Evolutionary conservation across 2,797 vertebrate species (phyloP).

Genomic region (Eospalax fontanierii): DNA sequence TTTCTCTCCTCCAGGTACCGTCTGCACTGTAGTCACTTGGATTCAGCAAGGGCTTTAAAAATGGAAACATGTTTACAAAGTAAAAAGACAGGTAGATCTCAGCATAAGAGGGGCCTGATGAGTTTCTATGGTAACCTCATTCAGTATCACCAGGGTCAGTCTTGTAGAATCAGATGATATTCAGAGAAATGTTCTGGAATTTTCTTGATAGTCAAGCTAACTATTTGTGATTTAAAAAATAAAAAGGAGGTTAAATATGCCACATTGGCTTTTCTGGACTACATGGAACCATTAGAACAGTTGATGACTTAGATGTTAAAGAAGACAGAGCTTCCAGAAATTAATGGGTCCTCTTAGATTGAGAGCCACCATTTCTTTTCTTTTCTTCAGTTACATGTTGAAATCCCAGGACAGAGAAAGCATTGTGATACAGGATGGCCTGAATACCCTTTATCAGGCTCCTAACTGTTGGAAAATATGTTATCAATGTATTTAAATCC

Average conservation of each 20-base stretch:
- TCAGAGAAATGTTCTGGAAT: conserved; percentile 68
- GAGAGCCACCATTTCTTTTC: background rate
- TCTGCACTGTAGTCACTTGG: conserved; percentile 19
- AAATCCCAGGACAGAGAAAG: background rate
- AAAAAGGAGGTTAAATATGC: background rate
- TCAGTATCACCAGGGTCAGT: conserved; percentile 57
- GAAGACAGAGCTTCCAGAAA: background rate
- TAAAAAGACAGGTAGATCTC: conserved; percentile 65
- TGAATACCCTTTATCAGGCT: background rate
- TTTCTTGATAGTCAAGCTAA: conserved; percentile 40
- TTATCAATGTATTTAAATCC: background rate
- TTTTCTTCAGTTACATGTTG: background rate
- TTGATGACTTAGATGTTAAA: background rate
- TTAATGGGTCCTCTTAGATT: background rate
- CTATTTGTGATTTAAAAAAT: background rate
- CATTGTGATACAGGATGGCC: fast-evolving
- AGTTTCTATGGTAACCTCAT: conserved; percentile 78
- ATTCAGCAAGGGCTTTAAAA: conserved; percentile 63
- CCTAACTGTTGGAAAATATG: background rate
- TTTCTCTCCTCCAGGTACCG: conserved; percentile 50
- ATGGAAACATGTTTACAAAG: conserved; percentile 65
- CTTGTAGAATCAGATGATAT: conserved; percentile 40
- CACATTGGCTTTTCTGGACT: background rate
- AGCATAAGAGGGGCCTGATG: conserved; percentile 37
- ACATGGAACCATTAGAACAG: background rate